These are phyloP conservation scores for Brachypterus glaber DNA, from an alignment of 2,888 invertebrate genomes.

Conservation along the genomic window DNA sequence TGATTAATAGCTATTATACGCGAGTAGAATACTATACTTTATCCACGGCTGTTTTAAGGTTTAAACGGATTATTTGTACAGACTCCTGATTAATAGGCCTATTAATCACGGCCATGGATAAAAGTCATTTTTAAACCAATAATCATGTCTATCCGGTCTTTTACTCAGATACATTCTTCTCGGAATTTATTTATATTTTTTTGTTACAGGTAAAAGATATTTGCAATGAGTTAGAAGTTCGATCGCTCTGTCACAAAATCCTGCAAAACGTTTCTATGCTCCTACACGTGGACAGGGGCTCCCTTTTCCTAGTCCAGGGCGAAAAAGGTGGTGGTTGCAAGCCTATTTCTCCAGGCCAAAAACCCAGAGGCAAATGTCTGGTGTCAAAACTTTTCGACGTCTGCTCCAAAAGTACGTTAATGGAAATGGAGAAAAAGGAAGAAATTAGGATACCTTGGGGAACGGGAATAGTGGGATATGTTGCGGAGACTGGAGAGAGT, in stretches of 20 bases:
- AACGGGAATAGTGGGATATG: conserved; percentile 89
- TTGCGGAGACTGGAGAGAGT: conserved; percentile 84
- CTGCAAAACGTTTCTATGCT: conserved; percentile 88
- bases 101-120: too few relatives aligned
- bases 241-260: conserved; percentile 91
- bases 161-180: conserved; percentile 7
- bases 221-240: conserved; percentile 89
- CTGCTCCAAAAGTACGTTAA: conserved; percentile 82
- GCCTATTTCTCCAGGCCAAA: conserved; percentile 34
- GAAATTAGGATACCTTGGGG: conserved; percentile 94
- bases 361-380: conserved; percentile 54
- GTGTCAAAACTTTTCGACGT: conserved; percentile 94
- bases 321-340: conserved; percentile 41
- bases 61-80: too few relatives aligned
- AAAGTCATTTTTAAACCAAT: too few relatives aligned
- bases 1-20: too few relatives aligned
- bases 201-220: conserved; percentile 77
- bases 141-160: conserved; percentile 4
- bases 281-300: conserved; percentile 85
- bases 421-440: conserved; percentile 86
- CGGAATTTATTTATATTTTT: conserved; percentile 14
- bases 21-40: too few relatives aligned
- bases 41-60: too few relatives aligned
- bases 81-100: too few relatives aligned
- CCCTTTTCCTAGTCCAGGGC: conserved; percentile 82